phyloP scores from a whole-genome alignment of 2,888 invertebrate genomes.

The Aphrophora alni region DNA sequence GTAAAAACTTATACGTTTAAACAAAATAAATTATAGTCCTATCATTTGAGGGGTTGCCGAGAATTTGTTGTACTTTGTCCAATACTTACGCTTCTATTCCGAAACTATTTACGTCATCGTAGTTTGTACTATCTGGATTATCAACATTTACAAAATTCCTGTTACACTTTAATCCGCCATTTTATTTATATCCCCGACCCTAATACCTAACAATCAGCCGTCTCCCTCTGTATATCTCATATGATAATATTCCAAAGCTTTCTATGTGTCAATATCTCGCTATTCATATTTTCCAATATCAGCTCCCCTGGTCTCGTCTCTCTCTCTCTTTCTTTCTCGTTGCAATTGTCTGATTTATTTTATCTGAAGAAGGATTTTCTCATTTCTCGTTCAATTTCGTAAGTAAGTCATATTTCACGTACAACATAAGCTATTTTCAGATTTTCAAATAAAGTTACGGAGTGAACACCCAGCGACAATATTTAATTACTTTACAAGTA shows the following conservation, averaged over 20 bases:
- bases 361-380: neutral
- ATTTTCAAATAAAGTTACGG: no score
- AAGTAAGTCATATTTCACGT: neutral
- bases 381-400: neutral
- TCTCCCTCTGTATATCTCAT: slow-evolving; percentile 20
- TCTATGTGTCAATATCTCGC: slow-evolving; percentile 37
- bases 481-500: no score
- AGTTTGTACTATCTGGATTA: neutral
- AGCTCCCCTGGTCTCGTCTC: neutral
- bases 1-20: no score
- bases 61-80: no score
- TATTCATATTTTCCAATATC: slow-evolving; percentile 37
- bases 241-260: slow-evolving; percentile 38
- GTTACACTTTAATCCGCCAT: neutral
- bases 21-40: no score
- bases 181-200: neutral
- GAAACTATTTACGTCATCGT: no score
- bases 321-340: no score
- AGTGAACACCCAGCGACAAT: no score
- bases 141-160: neutral
- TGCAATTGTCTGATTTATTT: slow-evolving; percentile 6
- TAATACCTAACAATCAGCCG: neutral
- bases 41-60: no score
- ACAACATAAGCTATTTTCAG: neutral
- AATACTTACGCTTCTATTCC: no score